Percentiles rank a stretch among this genome's conserved stretches.
Conservation (phyloP, 1,140 invertebrate genomes). For the Caenorhabditis tropicalis region DNA sequence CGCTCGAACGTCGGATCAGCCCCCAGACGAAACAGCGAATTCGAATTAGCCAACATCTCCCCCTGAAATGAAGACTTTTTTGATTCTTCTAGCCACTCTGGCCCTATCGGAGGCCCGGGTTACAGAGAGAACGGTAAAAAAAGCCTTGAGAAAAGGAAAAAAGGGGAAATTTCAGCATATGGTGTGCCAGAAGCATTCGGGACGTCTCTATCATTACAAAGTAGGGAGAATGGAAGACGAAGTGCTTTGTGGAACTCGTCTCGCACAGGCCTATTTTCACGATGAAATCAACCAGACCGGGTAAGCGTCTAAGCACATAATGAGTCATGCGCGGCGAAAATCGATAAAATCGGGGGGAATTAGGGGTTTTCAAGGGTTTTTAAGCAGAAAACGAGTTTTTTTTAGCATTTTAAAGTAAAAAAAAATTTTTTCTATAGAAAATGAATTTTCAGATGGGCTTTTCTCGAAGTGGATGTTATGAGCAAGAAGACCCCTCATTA, state of each 20-base stretch:
- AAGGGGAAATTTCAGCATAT: constrained; percentile 22
- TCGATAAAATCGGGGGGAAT: background rate
- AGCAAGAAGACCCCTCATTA: constrained; percentile 75
- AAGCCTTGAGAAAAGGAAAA: background rate
- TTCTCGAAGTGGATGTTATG: constrained; percentile 80
- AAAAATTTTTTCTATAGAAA: too few species aligned
- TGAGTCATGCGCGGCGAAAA: background rate
- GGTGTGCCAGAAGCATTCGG: background rate
- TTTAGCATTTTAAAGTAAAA: too few species aligned
- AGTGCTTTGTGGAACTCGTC: constrained; percentile 18
- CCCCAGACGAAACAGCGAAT: constrained; percentile 45
- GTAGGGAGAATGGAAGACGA: background rate
- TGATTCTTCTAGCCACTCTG: background rate
- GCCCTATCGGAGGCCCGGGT: background rate
- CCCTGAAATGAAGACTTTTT: background rate
- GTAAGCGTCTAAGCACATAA: constrained; percentile 34
- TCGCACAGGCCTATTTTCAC: constrained; percentile 37
- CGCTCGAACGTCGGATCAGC: constrained; percentile 49
- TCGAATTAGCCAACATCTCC: constrained; percentile 48
- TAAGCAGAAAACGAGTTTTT: too few species aligned
- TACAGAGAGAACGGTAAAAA: constrained; percentile 10
- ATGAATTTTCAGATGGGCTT: constrained; percentile 77
- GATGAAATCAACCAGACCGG: constrained; percentile 53
- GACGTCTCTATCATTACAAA: constrained; percentile 43
- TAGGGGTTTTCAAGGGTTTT: background rate